These are phyloP conservation scores for Musca vetustissima DNA, from an alignment of 1,140 invertebrate genomes.

Conservation along the genomic window DNA sequence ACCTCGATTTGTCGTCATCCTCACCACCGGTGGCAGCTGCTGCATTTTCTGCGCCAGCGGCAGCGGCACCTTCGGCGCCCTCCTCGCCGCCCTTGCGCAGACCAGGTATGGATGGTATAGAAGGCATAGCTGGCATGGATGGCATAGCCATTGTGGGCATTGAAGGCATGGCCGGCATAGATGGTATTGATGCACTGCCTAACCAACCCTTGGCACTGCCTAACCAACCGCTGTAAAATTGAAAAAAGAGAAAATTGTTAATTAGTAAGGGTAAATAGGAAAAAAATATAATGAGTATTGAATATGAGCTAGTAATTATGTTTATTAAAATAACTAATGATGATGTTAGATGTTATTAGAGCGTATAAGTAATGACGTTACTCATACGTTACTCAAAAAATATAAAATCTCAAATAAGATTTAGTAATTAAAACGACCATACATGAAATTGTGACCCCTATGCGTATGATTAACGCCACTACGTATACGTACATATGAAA, in stretches of 20 bases:
- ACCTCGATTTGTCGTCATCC: slow-evolving; percentile 82
- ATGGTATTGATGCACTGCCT: slow-evolving; percentile 55
- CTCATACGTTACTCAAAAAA: too few relatives aligned
- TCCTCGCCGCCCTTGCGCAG: slow-evolving; percentile 63
- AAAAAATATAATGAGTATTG: too few relatives aligned
- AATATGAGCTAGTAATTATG: too few relatives aligned
- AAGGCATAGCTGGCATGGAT: slow-evolving; percentile 50
- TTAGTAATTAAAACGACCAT: too few relatives aligned
- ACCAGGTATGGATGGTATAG: slow-evolving; percentile 64
- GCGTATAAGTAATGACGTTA: too few relatives aligned
- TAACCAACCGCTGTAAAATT: slow-evolving; percentile 65
- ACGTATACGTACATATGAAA: too few relatives aligned
- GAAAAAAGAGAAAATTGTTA: slow-evolving; percentile 1
- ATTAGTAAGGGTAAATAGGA: too few relatives aligned
- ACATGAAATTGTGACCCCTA: too few relatives aligned
- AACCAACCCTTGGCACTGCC: slow-evolving; percentile 83
- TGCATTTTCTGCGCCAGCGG: slow-evolving; percentile 46
- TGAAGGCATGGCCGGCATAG: slow-evolving; percentile 50
- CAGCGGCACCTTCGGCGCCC: slow-evolving; percentile 54
- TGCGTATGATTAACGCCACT: too few relatives aligned
- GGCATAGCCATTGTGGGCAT: slow-evolving; percentile 55
- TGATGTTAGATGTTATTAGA: too few relatives aligned
- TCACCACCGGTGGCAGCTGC: slow-evolving; percentile 64
- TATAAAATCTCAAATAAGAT: too few relatives aligned
- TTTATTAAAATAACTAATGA: too few relatives aligned